Base-by-base conservation (phyloP, 2,797 vertebrate species). In the Oryzias dopingdopingensis region DNA sequence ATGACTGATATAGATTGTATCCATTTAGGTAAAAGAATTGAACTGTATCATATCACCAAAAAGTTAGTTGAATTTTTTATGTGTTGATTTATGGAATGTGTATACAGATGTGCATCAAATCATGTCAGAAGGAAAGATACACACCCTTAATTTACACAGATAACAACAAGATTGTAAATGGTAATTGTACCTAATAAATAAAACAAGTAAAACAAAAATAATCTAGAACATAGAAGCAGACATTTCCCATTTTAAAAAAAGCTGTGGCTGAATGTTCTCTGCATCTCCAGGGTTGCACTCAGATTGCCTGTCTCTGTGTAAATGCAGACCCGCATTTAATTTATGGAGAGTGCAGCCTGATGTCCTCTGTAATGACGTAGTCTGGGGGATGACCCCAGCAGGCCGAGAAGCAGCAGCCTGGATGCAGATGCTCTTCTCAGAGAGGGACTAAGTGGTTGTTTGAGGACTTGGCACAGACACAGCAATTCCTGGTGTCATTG, bases 311-410 rank as follows among this genome's bases (percentile, higher is more conserved):
- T 64, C 53, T 52, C 70, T 53, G 69, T 70, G 70, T 78, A 77
- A 84, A 83, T 74, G 76, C 73, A 81, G 68, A 76, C 64, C 70
- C 60, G 65, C 74, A 80, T 85, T 82, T 86, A 87, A 90, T 90
- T 90, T 83, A 86, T 89, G 76, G 81, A 82, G 70, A 77, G 84
- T 88, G 79, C 83, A 74, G 72, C 78, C 79, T 81, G 77, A 88
- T 85, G 85, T 87, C 84, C 82, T 85, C 82, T 79, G 68, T 81
- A 78, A 86, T 89, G 85, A 88, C 82, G 86, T 82, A 79, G 83
- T 79, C 84, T 65, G 73, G 80, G 87, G 87, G 86, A 76, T 81
- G 82, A 86, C 87, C 84, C 56, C 44, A 58, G 85, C 70, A 43
- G 76, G 76, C 68, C 59, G 51, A 67, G 60, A 67, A 81, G 78